Evolutionary conservation across 1,140 invertebrate species (phyloP).

Genomic region (Pectinophora gossypiella): DNA sequence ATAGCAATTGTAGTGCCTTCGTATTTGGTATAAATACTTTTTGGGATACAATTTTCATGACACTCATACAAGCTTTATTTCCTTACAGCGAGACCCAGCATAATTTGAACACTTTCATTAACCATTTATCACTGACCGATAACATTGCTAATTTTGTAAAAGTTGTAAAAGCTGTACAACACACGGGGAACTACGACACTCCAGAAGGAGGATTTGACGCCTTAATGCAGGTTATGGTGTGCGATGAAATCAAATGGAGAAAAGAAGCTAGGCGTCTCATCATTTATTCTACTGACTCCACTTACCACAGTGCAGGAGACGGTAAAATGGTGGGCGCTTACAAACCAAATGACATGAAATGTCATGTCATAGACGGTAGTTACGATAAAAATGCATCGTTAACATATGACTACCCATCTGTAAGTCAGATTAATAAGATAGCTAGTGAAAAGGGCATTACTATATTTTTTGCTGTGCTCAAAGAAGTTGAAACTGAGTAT

Average conservation of each 20-base stretch:
- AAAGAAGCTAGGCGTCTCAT: slow-evolving; percentile 77
- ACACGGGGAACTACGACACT: slow-evolving; percentile 81
- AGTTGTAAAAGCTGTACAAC: slow-evolving; percentile 40
- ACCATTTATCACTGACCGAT: slow-evolving; percentile 77
- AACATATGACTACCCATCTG: slow-evolving; percentile 80
- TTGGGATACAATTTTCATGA: too few species aligned
- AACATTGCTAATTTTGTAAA: background rate
- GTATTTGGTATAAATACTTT: too few species aligned
- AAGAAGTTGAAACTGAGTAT: slow-evolving; percentile 81
- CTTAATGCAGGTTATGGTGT: slow-evolving; percentile 85
- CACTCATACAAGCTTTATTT: too few species aligned
- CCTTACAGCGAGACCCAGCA: background rate
- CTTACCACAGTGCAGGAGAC: slow-evolving; percentile 81
- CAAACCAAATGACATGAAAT: slow-evolving; percentile 89
- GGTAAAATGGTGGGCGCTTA: slow-evolving; percentile 89
- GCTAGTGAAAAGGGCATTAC: slow-evolving; percentile 59
- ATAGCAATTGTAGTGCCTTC: too few species aligned
- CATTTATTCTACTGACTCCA: slow-evolving; percentile 79
- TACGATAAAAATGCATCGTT: slow-evolving; percentile 79
- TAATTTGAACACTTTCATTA: slow-evolving; percentile 78
- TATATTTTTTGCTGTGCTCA: slow-evolving; percentile 89
- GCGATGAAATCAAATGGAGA: slow-evolving; percentile 79
- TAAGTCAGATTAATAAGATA: slow-evolving; percentile 79
- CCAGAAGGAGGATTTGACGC: slow-evolving; percentile 88
- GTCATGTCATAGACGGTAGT: slow-evolving; percentile 81